These are phyloP conservation scores for Leptoteleia sp. DNA, from an alignment of 1,140 invertebrate genomes.

Conservation along the genomic window DNA sequence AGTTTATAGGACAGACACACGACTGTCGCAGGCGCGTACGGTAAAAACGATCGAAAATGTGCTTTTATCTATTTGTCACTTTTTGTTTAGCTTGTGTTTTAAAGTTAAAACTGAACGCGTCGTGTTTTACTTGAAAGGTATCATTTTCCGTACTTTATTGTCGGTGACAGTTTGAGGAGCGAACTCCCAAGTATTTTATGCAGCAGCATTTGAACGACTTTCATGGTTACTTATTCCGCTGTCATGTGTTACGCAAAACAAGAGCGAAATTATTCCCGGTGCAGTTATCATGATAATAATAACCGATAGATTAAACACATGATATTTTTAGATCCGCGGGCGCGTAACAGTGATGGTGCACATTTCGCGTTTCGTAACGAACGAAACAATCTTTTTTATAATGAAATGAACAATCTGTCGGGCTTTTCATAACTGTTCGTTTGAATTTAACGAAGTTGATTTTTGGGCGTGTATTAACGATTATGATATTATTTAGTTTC, in stretches of 20 bases:
- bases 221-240: slow-evolving; percentile 31
- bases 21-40: too few species aligned
- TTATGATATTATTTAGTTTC: too few species aligned
- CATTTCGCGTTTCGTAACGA: too few species aligned
- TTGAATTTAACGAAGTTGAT: too few species aligned
- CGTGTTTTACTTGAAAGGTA: slow-evolving; percentile 41
- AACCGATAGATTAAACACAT: slow-evolving; percentile 9
- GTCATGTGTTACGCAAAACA: slow-evolving; percentile 21
- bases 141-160: slow-evolving; percentile 34
- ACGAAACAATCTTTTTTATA: too few species aligned
- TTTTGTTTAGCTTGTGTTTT: slow-evolving; percentile 11
- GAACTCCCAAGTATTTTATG: slow-evolving; percentile 40
- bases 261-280: slow-evolving; percentile 15
- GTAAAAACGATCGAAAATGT: slow-evolving; percentile 10
- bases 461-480: too few species aligned
- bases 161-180: slow-evolving; percentile 41
- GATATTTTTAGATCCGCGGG: slow-evolving; percentile 4
- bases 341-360: too few species aligned
- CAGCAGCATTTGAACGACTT: slow-evolving; percentile 37
- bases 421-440: too few species aligned
- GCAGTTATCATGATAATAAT: slow-evolving; percentile 25
- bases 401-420: too few species aligned
- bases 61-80: slow-evolving; percentile 22
- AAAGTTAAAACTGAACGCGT: slow-evolving; percentile 37
- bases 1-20: too few species aligned